Evolutionary conservation across 2,888 invertebrate species (phyloP).

Genomic region (Chrysolina oricalcia): DNA sequence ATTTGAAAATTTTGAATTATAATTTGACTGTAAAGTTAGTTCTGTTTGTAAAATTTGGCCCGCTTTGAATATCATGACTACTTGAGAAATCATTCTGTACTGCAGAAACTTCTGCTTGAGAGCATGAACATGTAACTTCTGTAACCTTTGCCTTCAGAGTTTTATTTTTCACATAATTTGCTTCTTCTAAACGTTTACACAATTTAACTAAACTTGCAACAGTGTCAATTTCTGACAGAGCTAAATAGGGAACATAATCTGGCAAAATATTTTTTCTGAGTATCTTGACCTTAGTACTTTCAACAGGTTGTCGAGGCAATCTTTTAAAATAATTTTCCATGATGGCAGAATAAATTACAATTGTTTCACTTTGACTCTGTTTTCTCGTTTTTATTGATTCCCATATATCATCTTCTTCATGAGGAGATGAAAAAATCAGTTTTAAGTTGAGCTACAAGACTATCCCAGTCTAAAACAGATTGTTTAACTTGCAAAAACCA

Average conservation of each 20-base stretch:
- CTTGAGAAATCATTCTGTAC: not conserved
- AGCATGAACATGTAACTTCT: not conserved
- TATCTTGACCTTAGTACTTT: not conserved
- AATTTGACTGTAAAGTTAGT: not conserved
- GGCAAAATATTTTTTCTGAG: not conserved
- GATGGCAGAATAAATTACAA: not conserved
- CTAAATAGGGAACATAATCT: not conserved
- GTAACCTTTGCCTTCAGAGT: not conserved
- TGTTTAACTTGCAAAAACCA: not conserved
- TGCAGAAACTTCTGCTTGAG: not conserved
- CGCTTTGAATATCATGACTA: too few relatives aligned
- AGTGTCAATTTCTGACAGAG: not conserved
- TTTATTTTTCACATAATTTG: slow-evolving; percentile 2
- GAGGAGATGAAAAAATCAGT: not conserved
- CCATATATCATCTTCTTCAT: slow-evolving; percentile 6
- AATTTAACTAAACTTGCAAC: not conserved
- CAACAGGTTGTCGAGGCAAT: not conserved
- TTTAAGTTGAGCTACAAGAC: not conserved
- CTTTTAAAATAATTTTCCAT: not conserved
- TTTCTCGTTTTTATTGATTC: not conserved
- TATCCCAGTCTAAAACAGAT: not conserved
- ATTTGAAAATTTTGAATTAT: too few relatives aligned
- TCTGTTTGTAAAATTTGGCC: not conserved
- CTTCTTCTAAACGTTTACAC: too few relatives aligned
- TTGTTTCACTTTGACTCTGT: not conserved